phyloP scores from a whole-genome alignment of 2,888 invertebrate species.

The Heliconius ismenius region DNA sequence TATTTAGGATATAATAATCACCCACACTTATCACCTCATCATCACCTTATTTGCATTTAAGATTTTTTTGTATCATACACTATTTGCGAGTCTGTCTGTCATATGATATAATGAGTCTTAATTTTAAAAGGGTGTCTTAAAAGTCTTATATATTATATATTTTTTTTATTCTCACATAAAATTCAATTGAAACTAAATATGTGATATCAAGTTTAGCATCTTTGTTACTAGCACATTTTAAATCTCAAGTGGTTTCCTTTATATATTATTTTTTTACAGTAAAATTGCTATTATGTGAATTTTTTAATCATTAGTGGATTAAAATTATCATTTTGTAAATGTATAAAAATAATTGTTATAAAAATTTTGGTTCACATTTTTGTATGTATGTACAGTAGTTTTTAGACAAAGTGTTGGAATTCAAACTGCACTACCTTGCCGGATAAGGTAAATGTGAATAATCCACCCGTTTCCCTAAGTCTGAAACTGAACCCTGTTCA shows the following conservation, averaged over 20 bases:
- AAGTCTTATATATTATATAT: background rate
- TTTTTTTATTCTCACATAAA: no score
- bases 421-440: no score
- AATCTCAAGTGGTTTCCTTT: background rate
- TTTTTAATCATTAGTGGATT: no score
- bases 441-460: no score
- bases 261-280: background rate
- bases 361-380: background rate
- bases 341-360: background rate
- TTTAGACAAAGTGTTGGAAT: no score
- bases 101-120: background rate
- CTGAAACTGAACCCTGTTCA: no score
- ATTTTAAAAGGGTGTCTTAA: background rate
- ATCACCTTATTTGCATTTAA: background rate
- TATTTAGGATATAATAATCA: background rate
- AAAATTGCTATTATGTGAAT: background rate
- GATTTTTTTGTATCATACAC: background rate
- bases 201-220: background rate
- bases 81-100: background rate
- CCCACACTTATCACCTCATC: no score
- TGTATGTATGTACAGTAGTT: no score
- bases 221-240: background rate
- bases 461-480: no score
- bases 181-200: background rate
- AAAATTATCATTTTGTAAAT: background rate